Evolutionary conservation across 2,797 vertebrate species (phyloP), one percentile per base, ranked within the genome.

Genomic region (Buceros bicornis): DNA sequence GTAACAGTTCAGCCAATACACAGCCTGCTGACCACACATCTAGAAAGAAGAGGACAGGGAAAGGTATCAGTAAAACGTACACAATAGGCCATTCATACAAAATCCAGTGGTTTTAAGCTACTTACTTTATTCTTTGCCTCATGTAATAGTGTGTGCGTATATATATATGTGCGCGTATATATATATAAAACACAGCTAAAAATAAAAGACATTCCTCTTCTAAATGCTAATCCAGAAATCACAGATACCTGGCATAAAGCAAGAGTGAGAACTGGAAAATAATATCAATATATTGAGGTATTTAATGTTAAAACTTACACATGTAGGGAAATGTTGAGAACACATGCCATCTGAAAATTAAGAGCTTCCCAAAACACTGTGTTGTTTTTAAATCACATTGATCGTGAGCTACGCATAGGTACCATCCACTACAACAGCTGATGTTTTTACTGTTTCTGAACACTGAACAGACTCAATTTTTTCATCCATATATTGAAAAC

Each of bases 11-110:
- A 83, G 99, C 99, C 97, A 99, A 98, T 91, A 99, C 99, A 69
- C 99, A 99, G 95, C 99, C 99, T 65, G 99, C 99, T 98, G 99
- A 99, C 99, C 99, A 99, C 96, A 99, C 99, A 94, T 99, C 99
- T 99, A 48, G 74, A 94, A 87, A 86, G 8, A 7, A 8, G 14
- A 66, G 0, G 29, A 79, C 24, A 90, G 16, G 65, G 40, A 62
- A 69, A 90, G 25, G 7, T 48, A 47, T 94, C 69, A 95, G 31
- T 83, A 70, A 71, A 65, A 88, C 18, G 48, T 13, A 78, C 13
- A 14, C 15, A 66, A 47, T 19, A 62, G 50, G 50, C 5, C 53
- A 54, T 65, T 76, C 24, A 60, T 60, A 33, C 11, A 71, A 80
- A 96, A 13, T 0, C 0, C 13, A 71, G 48, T 10, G 47, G 48